Base-by-base conservation (phyloP, 1,140 invertebrate species). In the Drosophila repletoides region DNA sequence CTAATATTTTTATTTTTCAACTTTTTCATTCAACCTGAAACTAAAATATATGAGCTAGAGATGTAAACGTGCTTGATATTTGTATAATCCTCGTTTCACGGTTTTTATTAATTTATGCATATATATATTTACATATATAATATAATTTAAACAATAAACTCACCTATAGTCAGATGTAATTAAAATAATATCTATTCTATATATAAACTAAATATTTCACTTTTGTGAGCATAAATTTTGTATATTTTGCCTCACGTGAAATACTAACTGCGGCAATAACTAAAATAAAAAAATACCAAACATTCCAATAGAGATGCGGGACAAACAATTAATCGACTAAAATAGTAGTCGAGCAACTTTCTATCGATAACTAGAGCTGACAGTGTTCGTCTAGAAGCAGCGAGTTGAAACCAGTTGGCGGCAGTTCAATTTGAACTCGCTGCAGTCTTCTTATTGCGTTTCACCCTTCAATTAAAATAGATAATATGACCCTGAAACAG, bases 11-110 rank as follows among this genome's bases (percentile, higher is more conserved):
- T 17, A 29, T 52, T 43, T 33, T 52, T 29, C 21, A 51, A 67
- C 36, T 60, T 61, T 52, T 67, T 10, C 22, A 61, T 46, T 53
- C 31, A 49, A 60, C 21, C 24, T 41, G 53, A 65, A 65, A 46
- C 48, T 45, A 29, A 56, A 61, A 55, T 64, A 52, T 46, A 22
- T 46, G 41, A 49, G 41, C 43, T 58, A 65, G 61, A 59, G 61
- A 29, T 65, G 53, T 6, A 5, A 22, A 28, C 60, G 60, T 56
- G 59, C 24, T 21, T 53, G 12, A 2, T 7, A 19, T 34, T 43
- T 63, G 34, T 61, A 40, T 26, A 31, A 19, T 46, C 28, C 7
- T 22, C 10, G 7, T 4, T 21, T 28, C 14, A 26, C 45, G 22
- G 29, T 29, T 7, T 17, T 52, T 12, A 3, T 26, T 45, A 5